Conservation (phyloP, 2,888 invertebrate species). For the Zele albiditarsus region DNA sequence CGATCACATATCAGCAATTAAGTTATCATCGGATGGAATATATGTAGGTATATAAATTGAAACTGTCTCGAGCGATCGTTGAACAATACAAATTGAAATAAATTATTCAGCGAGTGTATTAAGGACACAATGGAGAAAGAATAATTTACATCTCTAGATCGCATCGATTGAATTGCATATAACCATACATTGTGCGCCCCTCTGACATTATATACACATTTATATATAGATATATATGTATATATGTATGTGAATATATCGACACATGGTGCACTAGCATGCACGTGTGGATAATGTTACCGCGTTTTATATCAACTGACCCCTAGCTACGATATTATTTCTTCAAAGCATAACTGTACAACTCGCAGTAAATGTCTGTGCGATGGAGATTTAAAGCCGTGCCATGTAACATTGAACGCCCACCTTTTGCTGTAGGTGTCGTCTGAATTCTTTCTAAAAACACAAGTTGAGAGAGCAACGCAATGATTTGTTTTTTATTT, state of each 20-base stretch:
- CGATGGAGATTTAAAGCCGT: slow-evolving; percentile 32
- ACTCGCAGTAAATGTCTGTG: slow-evolving; percentile 40
- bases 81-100: slow-evolving; percentile 29
- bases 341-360: slow-evolving; percentile 42
- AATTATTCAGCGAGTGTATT: slow-evolving; percentile 36
- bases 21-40: neutral
- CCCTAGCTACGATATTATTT: slow-evolving; percentile 35
- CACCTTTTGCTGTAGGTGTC: neutral
- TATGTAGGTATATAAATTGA: neutral
- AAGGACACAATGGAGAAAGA: slow-evolving; percentile 34
- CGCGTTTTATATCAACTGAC: slow-evolving; percentile 38
- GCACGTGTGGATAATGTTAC: slow-evolving; percentile 32
- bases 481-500: neutral
- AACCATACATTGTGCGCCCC: neutral
- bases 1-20: slow-evolving; percentile 10
- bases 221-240: neutral
- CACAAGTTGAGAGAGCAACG: neutral
- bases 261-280: slow-evolving; percentile 7
- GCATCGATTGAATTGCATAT: slow-evolving; percentile 24
- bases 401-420: neutral
- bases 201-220: neutral
- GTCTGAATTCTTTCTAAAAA: neutral
- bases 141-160: slow-evolving; percentile 30
- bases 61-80: neutral
- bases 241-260: slow-evolving; percentile 4